Conservation (phyloP, 2,113 vertebrate genomes). For the Labrus mixtus region DNA sequence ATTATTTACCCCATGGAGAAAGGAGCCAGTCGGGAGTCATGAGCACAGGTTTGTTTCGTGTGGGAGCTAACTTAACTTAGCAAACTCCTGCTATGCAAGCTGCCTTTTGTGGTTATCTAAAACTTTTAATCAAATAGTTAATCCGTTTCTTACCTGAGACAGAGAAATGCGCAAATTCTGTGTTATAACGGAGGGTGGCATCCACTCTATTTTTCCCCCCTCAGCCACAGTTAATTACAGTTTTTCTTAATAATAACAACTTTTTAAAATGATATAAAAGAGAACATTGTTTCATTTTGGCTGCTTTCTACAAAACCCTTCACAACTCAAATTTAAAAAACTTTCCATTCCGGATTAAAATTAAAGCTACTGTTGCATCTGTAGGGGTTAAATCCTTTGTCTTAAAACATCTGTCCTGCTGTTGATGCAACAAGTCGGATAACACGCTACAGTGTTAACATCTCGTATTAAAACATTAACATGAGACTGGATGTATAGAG, state of each 20-base stretch:
- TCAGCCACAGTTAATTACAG: constrained; percentile 68
- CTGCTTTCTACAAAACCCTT: constrained; percentile 27
- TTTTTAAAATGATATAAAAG: constrained; percentile 47
- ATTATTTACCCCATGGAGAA: constrained; percentile 83
- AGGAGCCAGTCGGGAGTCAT: constrained; percentile 83
- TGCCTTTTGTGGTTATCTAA: neutral
- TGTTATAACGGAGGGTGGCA: constrained; percentile 25
- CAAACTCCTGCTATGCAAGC: constrained; percentile 26
- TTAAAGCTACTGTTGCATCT: constrained; percentile 48
- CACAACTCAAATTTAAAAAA: constrained; percentile 1
- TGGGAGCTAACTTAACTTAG: constrained; percentile 54
- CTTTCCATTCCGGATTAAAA: constrained; percentile 19
- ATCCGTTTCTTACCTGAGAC: neutral
- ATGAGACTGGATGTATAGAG: neutral
- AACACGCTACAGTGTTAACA: constrained; percentile 10
- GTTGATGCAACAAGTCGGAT: constrained; percentile 51
- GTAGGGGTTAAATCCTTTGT: constrained; percentile 77
- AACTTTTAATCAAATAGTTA: neutral
- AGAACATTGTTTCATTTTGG: constrained; percentile 18
- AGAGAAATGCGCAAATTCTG: neutral
- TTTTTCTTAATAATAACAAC: constrained; percentile 73
- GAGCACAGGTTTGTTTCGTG: constrained; percentile 86
- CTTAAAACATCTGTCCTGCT: constrained; percentile 79
- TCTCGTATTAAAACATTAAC: neutral
- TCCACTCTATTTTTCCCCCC: constrained; percentile 46